A percentile compares a stretch with the other conserved stretches of the same genome.
phyloP scores from a whole-genome alignment of 2,113 vertebrate genomes.

The human (Homo sapiens) region DNA sequence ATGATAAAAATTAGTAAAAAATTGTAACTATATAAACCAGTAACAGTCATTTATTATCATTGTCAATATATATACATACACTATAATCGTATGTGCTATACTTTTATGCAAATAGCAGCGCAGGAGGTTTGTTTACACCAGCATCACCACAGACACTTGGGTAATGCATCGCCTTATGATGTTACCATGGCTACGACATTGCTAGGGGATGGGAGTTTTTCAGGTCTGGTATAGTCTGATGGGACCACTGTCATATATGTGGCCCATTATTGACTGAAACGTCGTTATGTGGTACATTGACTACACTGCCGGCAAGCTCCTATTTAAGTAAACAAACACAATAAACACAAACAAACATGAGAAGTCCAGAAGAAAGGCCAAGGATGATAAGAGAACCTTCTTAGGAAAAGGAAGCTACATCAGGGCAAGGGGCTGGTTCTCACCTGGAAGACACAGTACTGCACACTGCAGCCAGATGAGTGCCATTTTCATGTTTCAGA shows the following conservation, averaged over 20 bases:
- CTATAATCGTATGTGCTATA: no score
- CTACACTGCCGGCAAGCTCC: background rate
- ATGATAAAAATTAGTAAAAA: no score
- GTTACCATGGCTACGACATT: background rate
- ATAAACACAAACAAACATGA: background rate
- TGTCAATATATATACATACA: no score
- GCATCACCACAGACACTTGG: background rate
- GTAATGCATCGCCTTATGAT: background rate
- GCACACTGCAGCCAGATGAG: background rate
- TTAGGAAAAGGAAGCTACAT: background rate
- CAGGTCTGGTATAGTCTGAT: background rate
- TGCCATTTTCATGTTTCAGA: fast-evolving
- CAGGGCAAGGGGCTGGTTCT: no score
- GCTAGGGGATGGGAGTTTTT: background rate
- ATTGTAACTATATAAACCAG: no score
- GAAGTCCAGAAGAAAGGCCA: background rate
- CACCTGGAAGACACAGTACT: background rate
- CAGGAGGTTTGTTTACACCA: background rate
- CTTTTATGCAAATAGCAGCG: background rate
- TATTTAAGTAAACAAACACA: background rate
- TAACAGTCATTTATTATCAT: no score
- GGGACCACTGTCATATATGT: background rate
- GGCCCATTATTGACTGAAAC: background rate
- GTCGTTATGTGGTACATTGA: background rate
- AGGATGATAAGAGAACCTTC: background rate